These are phyloP conservation scores for Drepanosiphum platanoidis DNA, from an alignment of 2,888 invertebrate species.

Conservation along the genomic window DNA sequence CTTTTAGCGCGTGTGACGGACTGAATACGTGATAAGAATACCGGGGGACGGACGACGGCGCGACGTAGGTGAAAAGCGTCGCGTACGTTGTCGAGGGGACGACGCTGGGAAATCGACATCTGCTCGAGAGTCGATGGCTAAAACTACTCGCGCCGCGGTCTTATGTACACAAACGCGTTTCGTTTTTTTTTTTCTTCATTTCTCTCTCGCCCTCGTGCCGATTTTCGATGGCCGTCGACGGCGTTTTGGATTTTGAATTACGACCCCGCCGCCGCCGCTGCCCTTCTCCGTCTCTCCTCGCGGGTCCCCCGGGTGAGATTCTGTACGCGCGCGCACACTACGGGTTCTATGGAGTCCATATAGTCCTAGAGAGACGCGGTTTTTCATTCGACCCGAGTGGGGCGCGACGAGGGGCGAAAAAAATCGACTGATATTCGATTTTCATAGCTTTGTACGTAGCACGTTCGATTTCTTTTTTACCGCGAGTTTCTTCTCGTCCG, in stretches of 20 bases:
- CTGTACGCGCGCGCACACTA: not conserved
- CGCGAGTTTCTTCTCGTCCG: no score
- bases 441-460: no score
- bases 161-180: not conserved
- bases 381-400: not conserved
- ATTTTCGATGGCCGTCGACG: conserved; percentile 18
- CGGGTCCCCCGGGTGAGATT: not conserved
- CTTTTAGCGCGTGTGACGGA: conserved; percentile 57
- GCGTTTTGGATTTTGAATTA: conserved; percentile 32
- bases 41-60: not conserved
- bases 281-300: not conserved
- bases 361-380: not conserved
- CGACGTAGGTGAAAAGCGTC: not conserved
- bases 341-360: conserved; percentile 8
- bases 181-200: conserved; percentile 12
- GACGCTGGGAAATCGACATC: conserved; percentile 55
- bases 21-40: conserved; percentile 55
- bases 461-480: no score
- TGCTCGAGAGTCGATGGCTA: conserved; percentile 33
- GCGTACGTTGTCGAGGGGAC: not conserved
- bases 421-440: not conserved
- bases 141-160: conserved; percentile 18
- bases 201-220: no score
- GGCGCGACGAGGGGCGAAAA: no score
- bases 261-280: not conserved